Evolutionary conservation across 2,888 invertebrate genomes (phyloP), one percentile per base, ranked within the genome.

Genomic region (Epistrophe grossulariae): DNA sequence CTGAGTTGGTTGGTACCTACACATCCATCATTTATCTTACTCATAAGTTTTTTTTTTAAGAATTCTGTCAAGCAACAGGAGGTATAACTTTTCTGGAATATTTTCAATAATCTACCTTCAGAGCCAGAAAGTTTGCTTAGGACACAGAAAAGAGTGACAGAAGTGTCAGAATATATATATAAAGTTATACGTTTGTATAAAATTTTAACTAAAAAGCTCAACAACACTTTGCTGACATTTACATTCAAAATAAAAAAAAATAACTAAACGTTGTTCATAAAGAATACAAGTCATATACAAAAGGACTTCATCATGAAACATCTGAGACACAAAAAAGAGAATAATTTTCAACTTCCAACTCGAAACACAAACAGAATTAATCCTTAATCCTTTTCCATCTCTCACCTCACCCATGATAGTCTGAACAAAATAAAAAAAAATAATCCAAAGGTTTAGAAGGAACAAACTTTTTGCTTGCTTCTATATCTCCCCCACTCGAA

Each of bases 381-480:
- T 87, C 71, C 83, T n/a, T 79, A 87, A 87, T 76, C 83, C 87
- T 28, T 64, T 70, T 11, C 52, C 13, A 13, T 24, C 13, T 8
- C 15, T 13, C 19, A 0, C 19, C 60, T 5, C 7, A 50, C 2
- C 10, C 50, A 9, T 11, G 35, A 48, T 7, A 19, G 17, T 40
- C 13, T 48, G 48, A 3, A 17, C 7, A 45, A 8, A 45, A 17
- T 48, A 15, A 78, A 66, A 88, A 52, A 80, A 62, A 60, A 60
- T 68, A 79, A 82, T 88, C 85, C 82, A 88, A 89, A 80, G 79
- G 89, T 80, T 9, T 15, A 79, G 81, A 89, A 88, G 88, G 90
- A 55, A 55, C 88, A 89, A 82, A 89, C 79, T 82, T 89, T 88
- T 84, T 87, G 88, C 87, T 82, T 87, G 88, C 87, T 82, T 40